Base-by-base conservation (phyloP, 2,113 vertebrate species). In the Artemisiospiza belli region DNA sequence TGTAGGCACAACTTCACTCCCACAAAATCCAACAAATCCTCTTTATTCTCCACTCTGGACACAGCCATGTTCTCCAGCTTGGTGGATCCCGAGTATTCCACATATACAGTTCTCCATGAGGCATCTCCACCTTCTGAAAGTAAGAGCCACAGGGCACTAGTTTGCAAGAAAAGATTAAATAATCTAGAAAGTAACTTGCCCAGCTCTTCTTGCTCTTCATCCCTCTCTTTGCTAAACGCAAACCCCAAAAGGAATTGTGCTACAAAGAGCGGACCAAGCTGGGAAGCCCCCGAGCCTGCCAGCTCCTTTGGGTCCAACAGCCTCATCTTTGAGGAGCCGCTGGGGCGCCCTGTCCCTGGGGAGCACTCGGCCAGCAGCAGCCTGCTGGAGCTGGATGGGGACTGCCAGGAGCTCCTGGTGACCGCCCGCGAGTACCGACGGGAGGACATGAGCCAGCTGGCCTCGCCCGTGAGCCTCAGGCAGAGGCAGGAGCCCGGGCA, bases 331-430 rank as follows among this genome's bases (percentile, higher is more conserved):
- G 96, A 96, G 33, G 93, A 64, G 25, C 22, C 21, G 0, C 57
- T 85, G 20, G 82, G 94, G 21, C 87, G 90, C n/a, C 97, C 96
- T 41, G 90, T 92, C 11, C 30, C 98, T 39, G 96, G 95, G 79
- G 86, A 97, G n/a, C 94, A 97, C 94, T 97, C 97, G 10, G 96
- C 91, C 73, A 95, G 96, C 62, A 98, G 98, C 87, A 98, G 97
- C 68, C 98, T 98, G 43, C 94, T 97, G 86, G 99, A 99, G 92
- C 70, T 99, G 6, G 98, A 98, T 12, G 98, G 98, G 47, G 98
- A 98, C 77, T 96, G 98, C 18, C 91, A 97, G 76, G 98, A 98
- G 15, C 83, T 77, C 8, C 96, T 98, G 46, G 52, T 98, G 18
- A 97, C 96, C 4, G 35, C 92, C 1, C 85, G 46, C 8, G 96